Conservation (phyloP, 1,140 invertebrate genomes). For the Pollicipes pollicipes region DNA sequence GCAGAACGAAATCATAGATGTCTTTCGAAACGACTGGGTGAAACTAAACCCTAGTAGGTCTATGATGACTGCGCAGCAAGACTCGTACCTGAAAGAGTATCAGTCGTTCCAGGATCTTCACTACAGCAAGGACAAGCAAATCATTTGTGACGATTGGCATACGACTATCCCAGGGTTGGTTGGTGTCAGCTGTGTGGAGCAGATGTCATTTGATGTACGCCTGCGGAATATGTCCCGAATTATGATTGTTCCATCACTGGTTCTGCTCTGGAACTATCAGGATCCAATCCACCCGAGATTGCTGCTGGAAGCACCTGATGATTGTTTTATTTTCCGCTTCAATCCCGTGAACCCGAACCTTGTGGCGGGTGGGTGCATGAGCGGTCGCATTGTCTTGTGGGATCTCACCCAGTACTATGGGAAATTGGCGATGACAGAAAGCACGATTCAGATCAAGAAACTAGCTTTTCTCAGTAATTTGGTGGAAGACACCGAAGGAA, state of each 20-base stretch:
- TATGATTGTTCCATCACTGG: neutral
- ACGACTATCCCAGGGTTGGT: neutral
- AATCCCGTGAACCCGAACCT: neutral
- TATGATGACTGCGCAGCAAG: neutral
- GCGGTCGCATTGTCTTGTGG: neutral
- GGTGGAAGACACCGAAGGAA: neutral
- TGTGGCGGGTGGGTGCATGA: neutral
- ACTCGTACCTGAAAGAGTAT: neutral
- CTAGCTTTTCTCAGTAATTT: neutral
- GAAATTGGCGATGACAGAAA: neutral
- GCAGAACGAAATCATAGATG: neutral
- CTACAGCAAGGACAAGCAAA: neutral
- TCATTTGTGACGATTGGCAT: neutral
- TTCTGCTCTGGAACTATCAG: neutral
- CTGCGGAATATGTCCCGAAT: neutral
- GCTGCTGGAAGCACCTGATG: neutral
- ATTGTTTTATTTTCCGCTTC: neutral
- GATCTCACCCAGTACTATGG: neutral
- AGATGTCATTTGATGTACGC: neutral
- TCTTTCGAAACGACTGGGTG: neutral
- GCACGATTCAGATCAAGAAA: neutral
- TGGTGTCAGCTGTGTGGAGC: neutral
- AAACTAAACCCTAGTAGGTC: neutral
- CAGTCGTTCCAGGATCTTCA: neutral
- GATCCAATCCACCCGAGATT: neutral